These are phyloP conservation scores for Globicephala melas DNA, from an alignment of 2,113 vertebrate genomes.

Conservation along the genomic window DNA sequence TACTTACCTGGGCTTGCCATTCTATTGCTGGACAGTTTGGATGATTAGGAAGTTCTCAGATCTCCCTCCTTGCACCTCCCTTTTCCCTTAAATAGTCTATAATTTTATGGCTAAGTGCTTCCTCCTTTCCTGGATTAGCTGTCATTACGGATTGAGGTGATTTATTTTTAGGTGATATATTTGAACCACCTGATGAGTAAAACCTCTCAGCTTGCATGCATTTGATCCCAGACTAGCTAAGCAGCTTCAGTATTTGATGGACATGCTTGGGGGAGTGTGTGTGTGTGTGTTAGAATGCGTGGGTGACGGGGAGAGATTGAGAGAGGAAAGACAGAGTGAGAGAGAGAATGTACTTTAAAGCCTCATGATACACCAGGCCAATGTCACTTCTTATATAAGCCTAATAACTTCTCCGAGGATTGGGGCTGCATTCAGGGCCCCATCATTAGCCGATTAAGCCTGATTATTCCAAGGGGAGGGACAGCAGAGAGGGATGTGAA, in stretches of 20 bases:
- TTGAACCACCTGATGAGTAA: constrained; percentile 59
- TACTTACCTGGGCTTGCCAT: background rate
- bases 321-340: background rate
- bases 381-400: constrained; percentile 75
- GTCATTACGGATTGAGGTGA: constrained; percentile 52
- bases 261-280: background rate
- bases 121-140: constrained; percentile 60
- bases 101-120: background rate
- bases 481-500: constrained; percentile 29
- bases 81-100: background rate
- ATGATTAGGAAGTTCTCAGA: background rate
- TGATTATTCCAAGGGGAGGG: constrained; percentile 71
- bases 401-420: constrained; percentile 59
- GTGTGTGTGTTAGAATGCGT: background rate
- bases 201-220: background rate
- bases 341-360: background rate
- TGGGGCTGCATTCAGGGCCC: background rate
- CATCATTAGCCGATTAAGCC: constrained; percentile 79
- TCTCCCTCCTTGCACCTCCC: background rate
- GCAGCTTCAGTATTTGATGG: constrained; percentile 63
- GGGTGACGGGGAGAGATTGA: background rate
- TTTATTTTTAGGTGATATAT: constrained; percentile 78
- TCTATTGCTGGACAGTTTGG: background rate
- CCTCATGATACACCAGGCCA: constrained; percentile 65
- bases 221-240: constrained; percentile 68